These are phyloP conservation scores for Porites australiensis DNA, from an alignment of 64 coral and sea anemone genomes.

Conservation along the genomic window DNA sequence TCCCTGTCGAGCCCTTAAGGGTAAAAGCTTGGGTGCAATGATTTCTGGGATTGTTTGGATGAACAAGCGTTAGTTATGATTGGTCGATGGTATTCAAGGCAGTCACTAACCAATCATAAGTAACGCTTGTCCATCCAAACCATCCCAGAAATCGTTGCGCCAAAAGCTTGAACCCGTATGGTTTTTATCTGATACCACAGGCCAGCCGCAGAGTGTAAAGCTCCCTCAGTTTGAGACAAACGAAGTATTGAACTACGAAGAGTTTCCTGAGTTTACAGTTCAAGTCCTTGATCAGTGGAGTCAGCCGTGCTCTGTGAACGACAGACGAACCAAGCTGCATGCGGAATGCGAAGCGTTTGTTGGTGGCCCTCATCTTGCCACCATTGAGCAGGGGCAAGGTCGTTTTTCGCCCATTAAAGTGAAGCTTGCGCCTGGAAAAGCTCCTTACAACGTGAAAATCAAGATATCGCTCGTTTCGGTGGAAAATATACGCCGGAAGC, in stretches of 20 bases:
- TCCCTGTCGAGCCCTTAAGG: no score
- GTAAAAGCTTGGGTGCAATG: no score
- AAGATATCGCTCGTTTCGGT: constrained; percentile 76
- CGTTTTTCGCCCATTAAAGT: constrained; percentile 74
- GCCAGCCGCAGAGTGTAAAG: constrained; percentile 75
- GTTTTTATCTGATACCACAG: constrained; percentile 23
- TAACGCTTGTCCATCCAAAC: no score
- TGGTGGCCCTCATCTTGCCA: constrained; percentile 62
- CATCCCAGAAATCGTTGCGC: no score
- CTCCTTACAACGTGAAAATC: constrained; percentile 70
- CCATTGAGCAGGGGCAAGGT: constrained; percentile 69
- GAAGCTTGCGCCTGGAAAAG: constrained; percentile 52
- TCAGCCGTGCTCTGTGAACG: constrained; percentile 64
- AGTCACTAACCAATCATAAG: no score
- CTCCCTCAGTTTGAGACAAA: constrained; percentile 80
- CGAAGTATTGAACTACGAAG: constrained; percentile 86
- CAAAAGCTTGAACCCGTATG: not conserved
- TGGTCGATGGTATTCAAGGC: no score
- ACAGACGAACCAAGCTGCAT: constrained; percentile 58
- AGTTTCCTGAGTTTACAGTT: constrained; percentile 83
- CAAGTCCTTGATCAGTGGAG: constrained; percentile 90
- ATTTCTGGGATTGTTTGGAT: not conserved
- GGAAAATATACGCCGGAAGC: constrained; percentile 62
- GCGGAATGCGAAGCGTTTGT: constrained; percentile 79
- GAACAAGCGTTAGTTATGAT: not conserved